These are phyloP conservation scores for Lutraria rhynchaena DNA, from an alignment of 1,140 invertebrate species.

Conservation along the genomic window DNA sequence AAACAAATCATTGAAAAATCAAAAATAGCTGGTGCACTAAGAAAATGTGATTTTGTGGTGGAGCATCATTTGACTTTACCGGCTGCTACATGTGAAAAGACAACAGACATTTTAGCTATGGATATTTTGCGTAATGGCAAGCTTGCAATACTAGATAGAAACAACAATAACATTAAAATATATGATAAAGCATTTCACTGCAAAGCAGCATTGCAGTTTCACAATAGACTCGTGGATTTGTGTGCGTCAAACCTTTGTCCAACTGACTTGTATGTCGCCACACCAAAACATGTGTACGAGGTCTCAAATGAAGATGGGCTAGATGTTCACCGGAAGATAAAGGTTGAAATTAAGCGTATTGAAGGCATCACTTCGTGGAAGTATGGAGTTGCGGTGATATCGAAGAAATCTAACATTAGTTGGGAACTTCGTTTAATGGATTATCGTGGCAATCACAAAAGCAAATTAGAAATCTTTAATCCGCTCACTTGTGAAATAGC, in stretches of 20 bases:
- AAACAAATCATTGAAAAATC: too few species aligned
- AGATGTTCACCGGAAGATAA: slow-evolving; percentile 23
- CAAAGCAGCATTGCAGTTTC: slow-evolving; percentile 42
- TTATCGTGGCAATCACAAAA: slow-evolving; percentile 44
- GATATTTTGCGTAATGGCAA: slow-evolving; percentile 20
- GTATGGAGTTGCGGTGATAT: slow-evolving; percentile 39
- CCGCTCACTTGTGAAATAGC: slow-evolving; percentile 36
- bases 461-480: slow-evolving; percentile 50
- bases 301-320: slow-evolving; percentile 25
- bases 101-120: slow-evolving; percentile 25
- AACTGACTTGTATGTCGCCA: slow-evolving; percentile 38
- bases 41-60: slow-evolving; percentile 13
- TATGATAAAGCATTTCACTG: slow-evolving; percentile 35
- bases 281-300: slow-evolving; percentile 45
- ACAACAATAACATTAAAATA: slow-evolving; percentile 49
- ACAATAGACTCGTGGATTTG: slow-evolving; percentile 45
- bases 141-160: slow-evolving; percentile 28
- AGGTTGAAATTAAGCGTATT: slow-evolving; percentile 43
- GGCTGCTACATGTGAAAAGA: slow-evolving; percentile 31
- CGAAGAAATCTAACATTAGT: slow-evolving; percentile 33
- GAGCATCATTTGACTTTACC: slow-evolving; percentile 42
- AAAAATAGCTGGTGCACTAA: neutral
- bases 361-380: slow-evolving; percentile 44
- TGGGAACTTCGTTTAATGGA: slow-evolving; percentile 47
- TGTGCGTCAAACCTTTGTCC: slow-evolving; percentile 47